These are phyloP conservation scores for Argyrosomus japonicus DNA, from an alignment of 2,113 vertebrate genomes.

Conservation along the genomic window DNA sequence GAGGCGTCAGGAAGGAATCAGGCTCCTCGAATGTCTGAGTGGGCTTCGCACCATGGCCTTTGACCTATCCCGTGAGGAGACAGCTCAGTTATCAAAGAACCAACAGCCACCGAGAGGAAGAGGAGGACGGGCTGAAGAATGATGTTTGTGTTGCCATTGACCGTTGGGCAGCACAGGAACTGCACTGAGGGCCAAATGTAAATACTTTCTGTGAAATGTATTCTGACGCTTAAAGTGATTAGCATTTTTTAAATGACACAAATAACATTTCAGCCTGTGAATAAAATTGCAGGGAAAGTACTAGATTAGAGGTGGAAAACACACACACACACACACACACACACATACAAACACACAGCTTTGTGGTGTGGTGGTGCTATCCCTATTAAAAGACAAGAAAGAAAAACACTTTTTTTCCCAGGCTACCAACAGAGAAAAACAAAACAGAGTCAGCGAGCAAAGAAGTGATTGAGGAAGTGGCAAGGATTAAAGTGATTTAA, in stretches of 20 bases:
- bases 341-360: constrained; percentile 12
- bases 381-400: background rate
- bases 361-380: background rate
- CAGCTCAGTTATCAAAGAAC: constrained; percentile 68
- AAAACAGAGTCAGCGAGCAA: constrained; percentile 56
- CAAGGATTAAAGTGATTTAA: constrained; percentile 67
- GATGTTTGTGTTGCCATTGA: constrained; percentile 54
- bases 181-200: constrained; percentile 6
- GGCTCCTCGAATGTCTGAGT: constrained; percentile 73
- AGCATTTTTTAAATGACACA: fast-evolving
- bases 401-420: constrained; percentile 40
- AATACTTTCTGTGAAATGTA: constrained; percentile 18
- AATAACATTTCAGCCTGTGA: background rate
- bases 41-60: constrained; percentile 62
- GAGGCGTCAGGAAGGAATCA: constrained; percentile 55
- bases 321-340: background rate
- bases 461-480: constrained; percentile 68
- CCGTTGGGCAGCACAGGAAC: constrained; percentile 17
- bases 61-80: constrained; percentile 64
- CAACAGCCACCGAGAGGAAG: constrained; percentile 50
- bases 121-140: constrained; percentile 50
- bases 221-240: background rate
- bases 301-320: background rate
- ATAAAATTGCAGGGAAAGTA: background rate
- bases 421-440: constrained; percentile 48